Evolutionary conservation across 1,140 invertebrate genomes (phyloP), one percentile per base, ranked within the genome.

Genomic region (Drepana arcuata): DNA sequence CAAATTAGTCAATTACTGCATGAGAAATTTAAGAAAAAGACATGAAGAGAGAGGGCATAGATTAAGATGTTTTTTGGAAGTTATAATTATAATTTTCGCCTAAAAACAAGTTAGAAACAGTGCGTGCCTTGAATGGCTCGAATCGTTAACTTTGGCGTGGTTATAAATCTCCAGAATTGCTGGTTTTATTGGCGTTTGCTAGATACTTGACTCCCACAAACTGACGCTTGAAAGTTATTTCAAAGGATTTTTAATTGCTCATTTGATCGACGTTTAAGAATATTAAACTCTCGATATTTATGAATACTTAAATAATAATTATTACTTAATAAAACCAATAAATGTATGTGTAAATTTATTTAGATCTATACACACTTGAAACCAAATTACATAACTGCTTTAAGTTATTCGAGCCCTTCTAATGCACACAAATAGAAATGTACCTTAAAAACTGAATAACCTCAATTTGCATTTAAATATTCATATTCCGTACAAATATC

Each of bases 121-220:
- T 72, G 65, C 70, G 67, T 70, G 68, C 57, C 51, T 45, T 48
- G 63, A 65, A 72, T 65, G 58, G 59, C 50, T 33, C 37, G 47
- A 56, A 51, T 62, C 65, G 53, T 74, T 70, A 74, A 72, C 50
- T 71, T 72, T 59, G 54, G 55, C 61, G 47, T 33, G 46, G 55
- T 64, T 61, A 66, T 78, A 78, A 72, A 78, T 78, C 64, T 72
- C 34, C 32, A 48, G 51, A 70, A 74, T 67, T 43, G 55, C 41
- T 40, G 41, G 47, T 50, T 63, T 74, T 68, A 73, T 73, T 49
- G 59, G 46, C 43, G 50, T 46, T 55, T 48, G 44, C 48, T 60
- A 47, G 53, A 48, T n/a, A n/a, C 46, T 57, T 43, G 43, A 41
- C 42, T 37, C 55, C 42, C 52, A 40, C 47, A 47, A 59, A 54